Percentiles rank a stretch among this genome's conserved stretches.
Conservation (phyloP, 2,888 invertebrate genomes). For the Nemotelus pantherinus region DNA sequence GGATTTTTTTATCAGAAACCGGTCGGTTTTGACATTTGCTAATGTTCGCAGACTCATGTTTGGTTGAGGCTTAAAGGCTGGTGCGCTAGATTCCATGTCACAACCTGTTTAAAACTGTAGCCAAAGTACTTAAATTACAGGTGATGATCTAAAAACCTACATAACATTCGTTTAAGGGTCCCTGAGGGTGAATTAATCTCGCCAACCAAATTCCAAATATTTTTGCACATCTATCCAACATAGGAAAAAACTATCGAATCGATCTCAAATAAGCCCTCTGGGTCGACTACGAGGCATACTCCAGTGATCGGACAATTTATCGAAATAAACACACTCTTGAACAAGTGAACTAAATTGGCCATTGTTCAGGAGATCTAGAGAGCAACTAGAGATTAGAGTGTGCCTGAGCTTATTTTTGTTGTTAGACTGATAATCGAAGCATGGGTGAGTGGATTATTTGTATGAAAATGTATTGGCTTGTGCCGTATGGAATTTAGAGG, state of each 20-base stretch:
- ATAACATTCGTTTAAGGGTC: too few relatives aligned
- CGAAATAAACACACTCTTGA: neutral
- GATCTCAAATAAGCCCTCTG: too few relatives aligned
- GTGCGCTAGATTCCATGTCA: neutral
- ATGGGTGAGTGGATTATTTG: neutral
- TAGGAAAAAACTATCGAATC: too few relatives aligned
- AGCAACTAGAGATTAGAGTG: neutral
- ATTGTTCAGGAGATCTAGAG: conserved; percentile 7
- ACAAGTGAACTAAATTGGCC: conserved; percentile 30
- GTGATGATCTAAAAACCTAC: too few relatives aligned
- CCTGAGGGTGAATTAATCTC: too few relatives aligned
- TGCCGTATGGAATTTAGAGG: neutral
- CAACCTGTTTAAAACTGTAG: too few relatives aligned
- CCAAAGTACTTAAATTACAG: too few relatives aligned
- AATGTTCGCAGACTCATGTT: too few relatives aligned
- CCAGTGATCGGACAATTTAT: neutral
- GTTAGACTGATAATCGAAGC: conserved; percentile 8
- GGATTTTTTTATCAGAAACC: neutral
- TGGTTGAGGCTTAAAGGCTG: neutral
- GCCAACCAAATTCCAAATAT: too few relatives aligned
- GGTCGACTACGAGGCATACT: neutral
- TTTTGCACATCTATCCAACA: too few relatives aligned
- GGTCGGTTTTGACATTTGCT: too few relatives aligned
- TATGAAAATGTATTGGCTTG: neutral
- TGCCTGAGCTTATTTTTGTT: neutral